phyloP scores from a whole-genome alignment of 2,888 invertebrate species.

The Chelonus formosanus region DNA sequence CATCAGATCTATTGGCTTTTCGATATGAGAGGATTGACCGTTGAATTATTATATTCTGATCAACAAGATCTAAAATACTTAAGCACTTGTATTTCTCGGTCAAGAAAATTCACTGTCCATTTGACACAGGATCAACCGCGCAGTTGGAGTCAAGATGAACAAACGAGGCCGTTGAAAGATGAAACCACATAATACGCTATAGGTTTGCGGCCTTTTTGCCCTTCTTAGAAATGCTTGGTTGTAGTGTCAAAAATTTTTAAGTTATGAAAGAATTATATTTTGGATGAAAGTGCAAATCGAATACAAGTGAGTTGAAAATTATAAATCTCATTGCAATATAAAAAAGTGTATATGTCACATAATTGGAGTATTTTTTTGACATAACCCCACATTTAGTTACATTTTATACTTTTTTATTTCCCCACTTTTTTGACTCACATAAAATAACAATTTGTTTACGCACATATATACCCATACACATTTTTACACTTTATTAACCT shows the following conservation, averaged over 20 bases:
- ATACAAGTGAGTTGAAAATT: no score
- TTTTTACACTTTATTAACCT: no score
- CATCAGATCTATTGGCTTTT: constrained; percentile 6
- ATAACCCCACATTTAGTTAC: no score
- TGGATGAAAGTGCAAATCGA: not conserved
- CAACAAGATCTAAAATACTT: constrained; percentile 29
- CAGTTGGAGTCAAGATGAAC: constrained; percentile 51
- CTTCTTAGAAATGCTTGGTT: constrained; percentile 38
- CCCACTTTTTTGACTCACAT: no score
- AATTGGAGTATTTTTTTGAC: no score
- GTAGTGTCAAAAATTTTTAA: constrained; percentile 21
- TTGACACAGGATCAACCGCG: constrained; percentile 41
- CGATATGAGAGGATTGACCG: constrained; percentile 4
- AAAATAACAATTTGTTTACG: no score
- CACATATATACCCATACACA: no score
- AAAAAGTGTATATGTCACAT: no score
- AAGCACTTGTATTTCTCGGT: constrained; percentile 38
- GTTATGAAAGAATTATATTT: constrained; percentile 7
- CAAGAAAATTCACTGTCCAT: constrained; percentile 42
- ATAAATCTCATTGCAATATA: no score
- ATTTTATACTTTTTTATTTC: no score
- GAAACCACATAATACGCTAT: constrained; percentile 58
- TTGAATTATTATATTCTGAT: constrained; percentile 9
- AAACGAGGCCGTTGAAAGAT: constrained; percentile 60
- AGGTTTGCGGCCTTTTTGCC: constrained; percentile 41